Conservation (phyloP, 2,797 vertebrate genomes). For the Aphelocoma californica region DNA sequence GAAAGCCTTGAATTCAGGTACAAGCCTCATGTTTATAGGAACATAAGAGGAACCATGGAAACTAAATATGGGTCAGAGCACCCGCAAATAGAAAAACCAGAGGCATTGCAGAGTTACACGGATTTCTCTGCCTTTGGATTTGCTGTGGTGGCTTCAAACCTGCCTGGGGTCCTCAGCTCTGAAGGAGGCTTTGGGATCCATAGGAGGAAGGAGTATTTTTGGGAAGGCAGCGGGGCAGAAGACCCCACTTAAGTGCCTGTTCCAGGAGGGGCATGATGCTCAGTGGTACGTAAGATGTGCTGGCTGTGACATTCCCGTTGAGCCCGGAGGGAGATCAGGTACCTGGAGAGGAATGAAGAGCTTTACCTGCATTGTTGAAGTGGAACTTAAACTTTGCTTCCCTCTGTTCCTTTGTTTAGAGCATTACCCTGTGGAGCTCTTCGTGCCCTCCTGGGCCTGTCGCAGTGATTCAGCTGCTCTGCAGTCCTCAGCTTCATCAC, state of each 20-base stretch:
- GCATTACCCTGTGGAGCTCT: not conserved
- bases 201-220: not conserved
- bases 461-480: not conserved
- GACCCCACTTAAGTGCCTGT: not conserved
- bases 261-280: not conserved
- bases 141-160: not conserved
- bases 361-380: not conserved
- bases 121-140: not conserved
- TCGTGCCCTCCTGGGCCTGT: not conserved
- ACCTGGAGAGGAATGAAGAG: not conserved
- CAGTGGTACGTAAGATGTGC: not conserved
- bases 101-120: not conserved
- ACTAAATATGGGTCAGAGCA: conserved; percentile 35
- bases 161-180: not conserved
- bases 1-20: conserved; percentile 27
- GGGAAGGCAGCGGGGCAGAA: not conserved
- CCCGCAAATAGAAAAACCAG: not conserved
- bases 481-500: not conserved
- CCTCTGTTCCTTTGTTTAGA: not conserved
- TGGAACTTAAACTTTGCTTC: not conserved
- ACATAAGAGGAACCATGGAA: conserved; percentile 51
- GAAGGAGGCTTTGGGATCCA: not conserved
- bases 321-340: not conserved
- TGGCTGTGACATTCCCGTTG: not conserved
- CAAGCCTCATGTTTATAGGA: conserved; percentile 41